Base-by-base conservation (phyloP, 2,888 invertebrate genomes). In the Hylaea fasciaria region DNA sequence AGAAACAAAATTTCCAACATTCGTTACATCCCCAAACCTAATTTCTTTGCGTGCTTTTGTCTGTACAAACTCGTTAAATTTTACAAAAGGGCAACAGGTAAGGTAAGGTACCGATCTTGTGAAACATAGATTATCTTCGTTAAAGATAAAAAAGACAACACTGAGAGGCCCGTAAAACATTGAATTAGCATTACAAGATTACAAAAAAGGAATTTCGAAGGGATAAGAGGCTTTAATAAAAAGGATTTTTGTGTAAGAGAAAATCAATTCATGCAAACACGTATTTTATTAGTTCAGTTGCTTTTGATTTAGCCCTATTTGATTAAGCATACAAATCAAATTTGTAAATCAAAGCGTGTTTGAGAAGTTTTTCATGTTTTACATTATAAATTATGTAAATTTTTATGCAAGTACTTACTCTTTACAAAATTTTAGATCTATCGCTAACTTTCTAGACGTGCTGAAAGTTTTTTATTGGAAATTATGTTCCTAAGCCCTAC, bases 151-250 rank as follows among this genome's bases (percentile, higher is more conserved):
- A 74, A 68, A 73, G 71, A 79, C 76, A 81, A 74, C 74, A 75
- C 74, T 70, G 62, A 74, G 71, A 74, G 71, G 69, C 68, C 80
- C 76, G 77, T 76, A 79, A 80, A 77, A 81, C 84, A 86, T 85
- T 81, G 75, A 85, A 86, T 86, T 85, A 85, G 79, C 83, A 81
- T 85, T 83, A 87, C 80, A 77, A 81, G 83, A 83, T 85, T 80
- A 82, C 73, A 73, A 71, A 73, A 71, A 67, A 52, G 64, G 62
- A 68, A 70, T 74, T 76, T 71, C 58, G 68, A 72, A 61, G 62
- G 63, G 66, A 64, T 75, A 69, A 75, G 70, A 65, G 70, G 72
- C 63, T 74, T 74, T 71, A 71, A 72, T 67, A 70, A 75, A 72
- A 74, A 64, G 65, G 69, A 71, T 70, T 75, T 75, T 46, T 64